Evolutionary conservation across 2,113 vertebrate species (phyloP).

Genomic region (Jacana jacana): DNA sequence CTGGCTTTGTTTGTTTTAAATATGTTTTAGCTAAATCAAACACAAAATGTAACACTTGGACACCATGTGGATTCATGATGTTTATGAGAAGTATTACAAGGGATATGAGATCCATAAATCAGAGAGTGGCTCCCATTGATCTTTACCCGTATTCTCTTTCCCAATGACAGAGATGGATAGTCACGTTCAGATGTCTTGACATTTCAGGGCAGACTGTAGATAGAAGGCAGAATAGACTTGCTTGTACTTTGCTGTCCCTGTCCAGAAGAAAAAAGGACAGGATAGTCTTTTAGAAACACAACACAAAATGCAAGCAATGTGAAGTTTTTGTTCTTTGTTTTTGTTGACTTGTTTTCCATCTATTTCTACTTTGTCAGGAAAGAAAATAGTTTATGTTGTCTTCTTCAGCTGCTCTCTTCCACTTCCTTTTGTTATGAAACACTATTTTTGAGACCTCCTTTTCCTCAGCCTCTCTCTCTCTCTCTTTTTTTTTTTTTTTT

Average conservation of each 20-base stretch:
- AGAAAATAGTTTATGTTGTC: background rate
- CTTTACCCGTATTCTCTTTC: background rate
- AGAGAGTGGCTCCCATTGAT: constrained; percentile 1
- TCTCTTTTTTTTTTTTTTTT: background rate
- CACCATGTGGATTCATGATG: constrained; percentile 12
- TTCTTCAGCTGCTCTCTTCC: background rate
- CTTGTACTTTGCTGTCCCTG: background rate
- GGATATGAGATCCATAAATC: constrained; percentile 5
- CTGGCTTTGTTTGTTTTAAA: constrained; percentile 10
- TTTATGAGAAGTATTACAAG: background rate
- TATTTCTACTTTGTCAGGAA: background rate
- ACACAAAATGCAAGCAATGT: no score
- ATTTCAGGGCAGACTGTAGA: background rate
- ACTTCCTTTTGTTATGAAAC: background rate
- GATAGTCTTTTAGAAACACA: no score
- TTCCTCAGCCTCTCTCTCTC: background rate
- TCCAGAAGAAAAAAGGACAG: no score
- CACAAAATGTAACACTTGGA: constrained; percentile 12
- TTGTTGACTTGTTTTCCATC: background rate
- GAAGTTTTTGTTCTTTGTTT: background rate
- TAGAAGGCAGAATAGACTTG: background rate
- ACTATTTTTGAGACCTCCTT: background rate
- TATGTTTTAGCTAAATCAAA: background rate
- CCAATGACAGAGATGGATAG: background rate
- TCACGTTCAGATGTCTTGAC: background rate